Percentiles rank a stretch among this genome's conserved stretches.
phyloP scores from a whole-genome alignment of 2,888 invertebrate genomes.

The Ditula angustiorana region DNA sequence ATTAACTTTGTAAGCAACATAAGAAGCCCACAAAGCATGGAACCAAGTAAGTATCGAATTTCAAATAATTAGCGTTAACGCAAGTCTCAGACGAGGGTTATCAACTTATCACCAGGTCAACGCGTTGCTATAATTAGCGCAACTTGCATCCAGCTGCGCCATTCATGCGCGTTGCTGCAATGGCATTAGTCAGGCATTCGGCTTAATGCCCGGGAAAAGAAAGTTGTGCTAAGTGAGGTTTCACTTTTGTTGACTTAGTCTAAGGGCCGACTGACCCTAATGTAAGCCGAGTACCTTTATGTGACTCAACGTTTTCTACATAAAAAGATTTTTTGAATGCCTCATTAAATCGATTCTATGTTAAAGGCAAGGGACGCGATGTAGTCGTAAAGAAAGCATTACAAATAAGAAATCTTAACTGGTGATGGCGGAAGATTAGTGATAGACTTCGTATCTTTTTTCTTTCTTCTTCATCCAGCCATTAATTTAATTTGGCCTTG shows the following conservation, averaged over 20 bases:
- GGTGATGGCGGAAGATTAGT: no score
- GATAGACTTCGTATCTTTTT: no score
- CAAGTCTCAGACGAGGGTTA: slow-evolving; percentile 53
- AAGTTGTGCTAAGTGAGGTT: slow-evolving; percentile 14
- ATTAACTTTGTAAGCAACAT: not conserved
- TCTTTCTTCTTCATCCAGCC: no score
- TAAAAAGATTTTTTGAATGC: slow-evolving; percentile 12
- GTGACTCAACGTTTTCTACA: not conserved
- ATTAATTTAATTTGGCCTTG: no score
- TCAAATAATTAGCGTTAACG: slow-evolving; percentile 31
- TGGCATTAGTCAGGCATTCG: not conserved
- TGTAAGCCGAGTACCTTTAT: slow-evolving; percentile 15
- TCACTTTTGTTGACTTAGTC: slow-evolving; percentile 36
- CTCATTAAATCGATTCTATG: not conserved
- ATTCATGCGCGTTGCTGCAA: slow-evolving; percentile 54
- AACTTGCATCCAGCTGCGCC: slow-evolving; percentile 54
- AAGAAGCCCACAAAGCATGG: not conserved
- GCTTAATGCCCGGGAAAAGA: slow-evolving; percentile 23
- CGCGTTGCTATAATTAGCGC: slow-evolving; percentile 66
- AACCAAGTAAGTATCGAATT: slow-evolving; percentile 14
- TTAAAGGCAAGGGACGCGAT: not conserved
- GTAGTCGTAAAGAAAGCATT: not conserved
- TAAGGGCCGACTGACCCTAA: slow-evolving; percentile 37
- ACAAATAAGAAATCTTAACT: not conserved
- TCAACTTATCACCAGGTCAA: slow-evolving; percentile 64